Evolutionary conservation across 2,113 vertebrate genomes (phyloP).

Genomic region (Cheilinus undulatus): DNA sequence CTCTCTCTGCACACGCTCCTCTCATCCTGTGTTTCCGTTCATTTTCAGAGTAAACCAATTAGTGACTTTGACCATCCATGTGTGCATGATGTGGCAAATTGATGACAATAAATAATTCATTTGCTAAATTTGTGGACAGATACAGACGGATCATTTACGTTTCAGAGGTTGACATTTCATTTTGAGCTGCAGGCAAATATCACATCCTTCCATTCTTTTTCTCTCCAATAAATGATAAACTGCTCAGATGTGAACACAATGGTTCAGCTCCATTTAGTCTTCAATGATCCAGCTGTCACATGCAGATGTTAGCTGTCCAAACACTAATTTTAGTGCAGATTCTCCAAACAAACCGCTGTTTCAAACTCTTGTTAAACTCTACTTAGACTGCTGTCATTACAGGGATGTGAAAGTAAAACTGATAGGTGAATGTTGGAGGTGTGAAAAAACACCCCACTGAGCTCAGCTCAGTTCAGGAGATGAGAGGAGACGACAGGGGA

Average conservation of each 20-base stretch:
- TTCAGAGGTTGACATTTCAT: constrained; percentile 50
- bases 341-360: constrained; percentile 5
- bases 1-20: not conserved
- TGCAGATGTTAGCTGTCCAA: constrained; percentile 7
- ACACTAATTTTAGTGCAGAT: constrained; percentile 14
- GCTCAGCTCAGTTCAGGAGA: no score
- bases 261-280: constrained; percentile 16
- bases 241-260: constrained; percentile 13
- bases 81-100: constrained; percentile 8
- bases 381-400: constrained; percentile 7
- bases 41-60: constrained; percentile 7
- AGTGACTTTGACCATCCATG: constrained; percentile 14
- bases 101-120: constrained; percentile 27
- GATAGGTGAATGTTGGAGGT: no score
- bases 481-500: no score
- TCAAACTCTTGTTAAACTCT: constrained; percentile 22
- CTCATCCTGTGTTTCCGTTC: constrained; percentile 24
- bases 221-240: constrained; percentile 33
- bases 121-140: constrained; percentile 33
- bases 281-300: constrained; percentile 23
- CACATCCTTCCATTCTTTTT: constrained; percentile 3
- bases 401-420: constrained; percentile 1
- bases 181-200: constrained; percentile 33
- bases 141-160: constrained; percentile 32
- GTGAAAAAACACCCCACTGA: no score